Conservation (phyloP, 2,113 vertebrate species). For the Recurvirostra avosetta region DNA sequence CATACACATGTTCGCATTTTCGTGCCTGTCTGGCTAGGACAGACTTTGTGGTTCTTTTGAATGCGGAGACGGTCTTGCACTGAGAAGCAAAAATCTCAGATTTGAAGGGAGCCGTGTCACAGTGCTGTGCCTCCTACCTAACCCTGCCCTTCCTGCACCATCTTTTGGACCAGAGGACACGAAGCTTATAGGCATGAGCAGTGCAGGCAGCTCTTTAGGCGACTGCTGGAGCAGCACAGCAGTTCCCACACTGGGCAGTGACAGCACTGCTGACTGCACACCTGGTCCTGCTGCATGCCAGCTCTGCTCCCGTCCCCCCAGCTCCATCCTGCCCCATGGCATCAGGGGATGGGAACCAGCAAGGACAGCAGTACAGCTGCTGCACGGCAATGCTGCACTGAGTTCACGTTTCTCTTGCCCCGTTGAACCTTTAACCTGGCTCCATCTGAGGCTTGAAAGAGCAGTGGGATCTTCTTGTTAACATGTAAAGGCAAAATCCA, state of each 20-base stretch:
- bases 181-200: rapidly evolving
- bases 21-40: rapidly evolving
- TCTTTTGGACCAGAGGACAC: not conserved
- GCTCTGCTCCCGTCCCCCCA: not conserved
- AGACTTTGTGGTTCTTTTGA: not conserved
- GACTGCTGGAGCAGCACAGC: not conserved
- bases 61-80: not conserved
- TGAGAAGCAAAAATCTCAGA: not conserved
- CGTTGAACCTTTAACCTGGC: not conserved
- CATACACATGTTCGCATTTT: not conserved
- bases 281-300: rapidly evolving
- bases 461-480: not conserved
- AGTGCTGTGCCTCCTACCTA: not conserved
- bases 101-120: not conserved
- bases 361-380: not conserved
- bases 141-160: not conserved
- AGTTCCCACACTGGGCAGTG: rapidly evolving
- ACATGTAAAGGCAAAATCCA: not conserved
- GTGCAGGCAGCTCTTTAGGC: not conserved
- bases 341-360: not conserved
- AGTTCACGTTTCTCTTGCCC: not conserved
- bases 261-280: not conserved
- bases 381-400: too few species aligned
- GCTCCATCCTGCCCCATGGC: rapidly evolving
- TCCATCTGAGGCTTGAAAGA: not conserved